phyloP scores from a whole-genome alignment of 2,113 vertebrate genomes.

The Epinephelus moara region DNA sequence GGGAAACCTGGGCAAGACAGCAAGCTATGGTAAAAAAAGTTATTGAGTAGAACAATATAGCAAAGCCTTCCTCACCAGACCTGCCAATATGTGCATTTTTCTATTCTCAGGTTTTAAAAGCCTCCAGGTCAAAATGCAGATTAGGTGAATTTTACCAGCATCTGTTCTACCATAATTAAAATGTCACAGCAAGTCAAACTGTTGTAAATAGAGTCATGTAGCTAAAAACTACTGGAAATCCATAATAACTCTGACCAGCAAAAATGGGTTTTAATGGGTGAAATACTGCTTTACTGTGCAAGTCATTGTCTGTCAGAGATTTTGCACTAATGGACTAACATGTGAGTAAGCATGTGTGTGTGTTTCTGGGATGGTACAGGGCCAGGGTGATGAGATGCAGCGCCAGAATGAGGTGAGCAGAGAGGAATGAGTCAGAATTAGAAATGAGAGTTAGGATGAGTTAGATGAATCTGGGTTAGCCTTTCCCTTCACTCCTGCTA shows the following conservation, averaged over 20 bases:
- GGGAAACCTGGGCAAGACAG: too few species aligned
- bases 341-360: constrained; percentile 42
- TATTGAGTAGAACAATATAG: neutral
- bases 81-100: neutral
- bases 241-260: neutral
- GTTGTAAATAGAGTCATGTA: neutral
- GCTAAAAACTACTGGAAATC: neutral
- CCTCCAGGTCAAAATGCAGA: neutral
- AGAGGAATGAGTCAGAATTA: constrained; percentile 55
- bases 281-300: constrained; percentile 60
- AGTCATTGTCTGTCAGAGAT: neutral
- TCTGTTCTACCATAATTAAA: neutral
- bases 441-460: constrained; percentile 67
- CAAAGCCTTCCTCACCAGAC: neutral
- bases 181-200: neutral
- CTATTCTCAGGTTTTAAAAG: neutral
- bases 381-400: constrained; percentile 53
- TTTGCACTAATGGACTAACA: constrained; percentile 11
- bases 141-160: neutral
- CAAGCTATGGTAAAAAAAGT: neutral
- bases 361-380: constrained; percentile 78
- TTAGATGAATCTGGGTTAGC: constrained; percentile 69
- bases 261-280: constrained; percentile 28
- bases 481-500: constrained; percentile 76
- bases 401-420: constrained; percentile 66